A percentile compares a stretch with the other conserved stretches of the same genome.
Evolutionary conservation across 2,113 vertebrate species (phyloP).

Genomic region (Dascyllus trimaculatus): DNA sequence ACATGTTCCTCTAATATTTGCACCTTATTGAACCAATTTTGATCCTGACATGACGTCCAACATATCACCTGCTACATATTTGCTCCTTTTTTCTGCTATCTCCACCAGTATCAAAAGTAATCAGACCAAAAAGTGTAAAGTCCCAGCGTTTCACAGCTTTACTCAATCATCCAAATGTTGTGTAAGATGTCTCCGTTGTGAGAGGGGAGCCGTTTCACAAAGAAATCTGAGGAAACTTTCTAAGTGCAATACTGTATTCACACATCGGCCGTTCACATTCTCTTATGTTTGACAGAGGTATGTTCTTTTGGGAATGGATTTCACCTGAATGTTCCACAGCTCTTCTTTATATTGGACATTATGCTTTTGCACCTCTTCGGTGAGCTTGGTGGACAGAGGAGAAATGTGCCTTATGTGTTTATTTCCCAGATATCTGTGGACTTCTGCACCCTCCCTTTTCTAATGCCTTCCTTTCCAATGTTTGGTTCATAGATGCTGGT

Average conservation of each 20-base stretch:
- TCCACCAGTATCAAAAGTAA: not conserved
- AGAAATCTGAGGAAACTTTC: constrained; percentile 37
- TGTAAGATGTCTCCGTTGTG: not conserved
- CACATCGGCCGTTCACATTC: not conserved
- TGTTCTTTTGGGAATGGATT: constrained; percentile 1
- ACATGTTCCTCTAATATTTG: constrained; percentile 9
- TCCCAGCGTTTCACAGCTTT: not conserved
- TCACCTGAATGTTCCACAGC: constrained; percentile 1
- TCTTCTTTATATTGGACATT: not conserved
- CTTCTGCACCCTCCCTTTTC: not conserved
- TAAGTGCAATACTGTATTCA: constrained; percentile 63
- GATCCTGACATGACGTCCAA: not conserved
- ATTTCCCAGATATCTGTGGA: constrained; percentile 47
- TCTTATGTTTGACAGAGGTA: constrained; percentile 11
- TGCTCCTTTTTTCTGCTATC: not conserved
- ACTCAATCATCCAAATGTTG: not conserved
- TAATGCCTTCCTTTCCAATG: constrained; percentile 65
- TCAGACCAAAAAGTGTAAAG: not conserved
- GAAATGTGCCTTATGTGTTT: constrained; percentile 77
- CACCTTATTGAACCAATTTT: constrained; percentile 28
- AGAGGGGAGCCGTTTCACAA: constrained; percentile 4
- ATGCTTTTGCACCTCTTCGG: constrained; percentile 20
- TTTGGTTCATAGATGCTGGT: constrained; percentile 54
- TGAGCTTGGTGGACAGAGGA: constrained; percentile 9
- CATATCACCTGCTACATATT: not conserved